Percentiles rank a stretch among this genome's conserved stretches.
Conservation (phyloP, 1,140 invertebrate genomes). For the Atta cephalotes region DNA sequence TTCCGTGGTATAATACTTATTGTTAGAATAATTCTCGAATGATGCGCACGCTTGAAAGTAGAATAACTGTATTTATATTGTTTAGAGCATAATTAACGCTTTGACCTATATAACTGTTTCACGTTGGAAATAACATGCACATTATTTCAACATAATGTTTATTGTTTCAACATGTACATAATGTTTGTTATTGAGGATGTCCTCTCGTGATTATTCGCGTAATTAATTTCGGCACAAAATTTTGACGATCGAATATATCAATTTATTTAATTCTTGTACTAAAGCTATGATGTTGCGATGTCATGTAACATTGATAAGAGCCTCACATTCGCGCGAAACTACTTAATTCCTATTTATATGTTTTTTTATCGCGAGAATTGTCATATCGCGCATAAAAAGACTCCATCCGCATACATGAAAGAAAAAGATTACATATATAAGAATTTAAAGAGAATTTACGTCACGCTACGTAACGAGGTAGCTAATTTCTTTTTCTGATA, state of each 20-base stretch:
- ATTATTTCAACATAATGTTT: no score
- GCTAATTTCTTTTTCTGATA: slow-evolving; percentile 18
- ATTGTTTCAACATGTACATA: background rate
- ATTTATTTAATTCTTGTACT: background rate
- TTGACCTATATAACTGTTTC: slow-evolving; percentile 2
- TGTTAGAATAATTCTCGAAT: background rate
- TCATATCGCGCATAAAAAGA: background rate
- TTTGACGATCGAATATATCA: background rate
- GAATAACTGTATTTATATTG: slow-evolving; percentile 20
- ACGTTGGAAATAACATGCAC: background rate
- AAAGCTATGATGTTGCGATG: background rate
- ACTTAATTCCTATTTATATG: background rate
- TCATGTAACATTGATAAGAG: background rate
- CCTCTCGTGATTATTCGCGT: background rate
- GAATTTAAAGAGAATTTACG: slow-evolving; percentile 8
- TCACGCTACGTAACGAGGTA: background rate
- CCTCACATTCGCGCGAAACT: background rate
- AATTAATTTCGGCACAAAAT: slow-evolving; percentile 3
- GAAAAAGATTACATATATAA: background rate
- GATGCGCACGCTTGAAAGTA: background rate
- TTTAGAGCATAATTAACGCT: slow-evolving; percentile 10
- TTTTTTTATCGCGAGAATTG: slow-evolving; percentile 24
- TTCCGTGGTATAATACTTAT: background rate
- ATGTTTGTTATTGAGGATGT: background rate
- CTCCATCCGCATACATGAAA: background rate